phyloP scores from a whole-genome alignment of 2,888 invertebrate species.

The Apamea anceps region DNA sequence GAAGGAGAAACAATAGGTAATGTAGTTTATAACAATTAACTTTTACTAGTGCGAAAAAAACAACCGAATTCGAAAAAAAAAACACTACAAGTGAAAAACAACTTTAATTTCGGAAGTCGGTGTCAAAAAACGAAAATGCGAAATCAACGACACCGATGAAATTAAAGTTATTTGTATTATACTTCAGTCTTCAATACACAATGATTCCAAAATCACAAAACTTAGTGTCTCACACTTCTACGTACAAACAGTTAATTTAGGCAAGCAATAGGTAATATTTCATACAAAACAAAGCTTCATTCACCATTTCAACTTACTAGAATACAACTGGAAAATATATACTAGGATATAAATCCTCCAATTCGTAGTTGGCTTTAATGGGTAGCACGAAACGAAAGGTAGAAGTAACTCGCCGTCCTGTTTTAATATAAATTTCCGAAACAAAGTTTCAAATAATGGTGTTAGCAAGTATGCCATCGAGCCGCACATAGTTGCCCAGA shows the following conservation, averaged over 20 bases:
- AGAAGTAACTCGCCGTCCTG: slow-evolving; percentile 63
- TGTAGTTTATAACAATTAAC: too few species aligned
- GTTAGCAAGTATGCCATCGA: slow-evolving; percentile 61
- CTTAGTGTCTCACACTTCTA: not conserved
- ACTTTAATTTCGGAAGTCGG: too few species aligned
- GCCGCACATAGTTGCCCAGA: slow-evolving; percentile 57
- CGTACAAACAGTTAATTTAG: not conserved
- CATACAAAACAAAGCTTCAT: slow-evolving; percentile 28
- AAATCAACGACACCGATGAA: too few species aligned
- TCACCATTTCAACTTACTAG: slow-evolving; percentile 63
- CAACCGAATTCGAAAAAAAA: too few species aligned
- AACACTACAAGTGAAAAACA: too few species aligned
- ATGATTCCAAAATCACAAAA: not conserved
- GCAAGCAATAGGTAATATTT: slow-evolving; percentile 25
- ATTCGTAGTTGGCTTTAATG: slow-evolving; percentile 63
- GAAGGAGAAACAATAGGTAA: too few species aligned
- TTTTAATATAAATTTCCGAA: slow-evolving; percentile 63
- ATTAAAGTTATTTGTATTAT: not conserved
- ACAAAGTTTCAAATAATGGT: slow-evolving; percentile 67
- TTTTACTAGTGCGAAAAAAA: too few species aligned
- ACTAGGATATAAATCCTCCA: slow-evolving; percentile 64
- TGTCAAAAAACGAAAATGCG: too few species aligned
- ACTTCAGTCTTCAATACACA: not conserved
- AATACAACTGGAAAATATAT: slow-evolving; percentile 64
- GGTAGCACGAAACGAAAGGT: slow-evolving; percentile 64